phyloP scores from a whole-genome alignment of 1,140 invertebrate species.

The Palaemon carinicauda region DNA sequence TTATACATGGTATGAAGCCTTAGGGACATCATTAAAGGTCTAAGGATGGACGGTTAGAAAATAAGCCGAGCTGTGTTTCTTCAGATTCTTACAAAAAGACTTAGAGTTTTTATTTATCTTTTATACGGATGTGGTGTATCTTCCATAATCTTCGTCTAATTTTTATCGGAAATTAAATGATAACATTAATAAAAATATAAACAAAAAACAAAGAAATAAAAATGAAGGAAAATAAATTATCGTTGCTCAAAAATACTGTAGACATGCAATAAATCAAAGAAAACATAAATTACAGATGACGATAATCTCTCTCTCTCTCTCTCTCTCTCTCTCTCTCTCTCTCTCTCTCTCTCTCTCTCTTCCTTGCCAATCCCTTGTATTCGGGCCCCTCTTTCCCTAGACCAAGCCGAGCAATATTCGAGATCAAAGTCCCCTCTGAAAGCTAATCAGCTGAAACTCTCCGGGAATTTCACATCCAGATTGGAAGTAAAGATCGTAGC shows the following conservation, averaged over 20 bases:
- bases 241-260: background rate
- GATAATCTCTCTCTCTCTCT: background rate
- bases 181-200: background rate
- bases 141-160: too few relatives aligned
- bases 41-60: too few relatives aligned
- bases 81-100: too few relatives aligned
- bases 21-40: too few relatives aligned
- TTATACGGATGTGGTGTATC: too few relatives aligned
- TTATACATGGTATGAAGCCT: too few relatives aligned
- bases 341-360: background rate
- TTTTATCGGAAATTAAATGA: background rate
- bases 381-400: background rate
- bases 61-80: background rate
- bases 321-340: background rate
- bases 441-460: too few relatives aligned
- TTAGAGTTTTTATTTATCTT: too few relatives aligned
- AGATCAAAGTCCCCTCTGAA: too few relatives aligned
- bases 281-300: background rate
- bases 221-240: background rate
- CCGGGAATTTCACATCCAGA: too few relatives aligned
- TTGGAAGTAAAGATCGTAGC: too few relatives aligned
- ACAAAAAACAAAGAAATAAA: background rate
- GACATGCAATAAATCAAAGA: background rate
- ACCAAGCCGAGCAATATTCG: background rate
- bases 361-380: background rate